phyloP scores from a whole-genome alignment of 2,797 vertebrate species.

The Euphonia xanthogaster region DNA sequence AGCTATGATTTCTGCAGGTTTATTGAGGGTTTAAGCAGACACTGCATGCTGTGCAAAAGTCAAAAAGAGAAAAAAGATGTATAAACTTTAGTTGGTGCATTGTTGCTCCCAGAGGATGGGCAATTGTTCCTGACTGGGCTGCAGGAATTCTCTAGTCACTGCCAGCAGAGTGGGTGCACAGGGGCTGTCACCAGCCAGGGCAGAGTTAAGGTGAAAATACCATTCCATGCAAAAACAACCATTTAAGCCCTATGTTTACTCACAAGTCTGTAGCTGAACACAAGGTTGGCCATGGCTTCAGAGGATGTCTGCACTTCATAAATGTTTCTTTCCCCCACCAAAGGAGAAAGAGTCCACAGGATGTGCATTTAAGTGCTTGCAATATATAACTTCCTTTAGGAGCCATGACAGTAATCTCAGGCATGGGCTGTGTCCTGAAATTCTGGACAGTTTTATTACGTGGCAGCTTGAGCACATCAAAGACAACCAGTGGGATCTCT shows the following conservation, averaged over 20 bases:
- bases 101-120: neutral
- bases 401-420: constrained; percentile 18
- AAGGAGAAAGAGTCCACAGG: neutral
- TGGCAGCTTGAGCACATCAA: constrained; percentile 3
- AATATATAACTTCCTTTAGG: constrained; percentile 2
- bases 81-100: neutral
- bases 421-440: constrained; percentile 12
- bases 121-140: fast-evolving
- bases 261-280: neutral
- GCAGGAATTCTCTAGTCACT: neutral
- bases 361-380: neutral
- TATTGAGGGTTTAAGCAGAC: neutral
- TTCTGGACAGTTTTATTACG: constrained; percentile 2
- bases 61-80: neutral
- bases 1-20: neutral
- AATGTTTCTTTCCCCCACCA: neutral
- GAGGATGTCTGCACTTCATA: neutral
- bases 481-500: neutral
- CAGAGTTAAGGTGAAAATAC: neutral
- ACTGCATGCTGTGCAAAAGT: neutral
- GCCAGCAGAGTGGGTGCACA: neutral
- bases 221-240: neutral
- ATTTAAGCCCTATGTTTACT: neutral
- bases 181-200: neutral
- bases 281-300: neutral